A percentile compares a stretch with the other conserved stretches of the same genome.
Evolutionary conservation across 1,140 invertebrate genomes (phyloP).

Genomic region (Goniozus legneri): DNA sequence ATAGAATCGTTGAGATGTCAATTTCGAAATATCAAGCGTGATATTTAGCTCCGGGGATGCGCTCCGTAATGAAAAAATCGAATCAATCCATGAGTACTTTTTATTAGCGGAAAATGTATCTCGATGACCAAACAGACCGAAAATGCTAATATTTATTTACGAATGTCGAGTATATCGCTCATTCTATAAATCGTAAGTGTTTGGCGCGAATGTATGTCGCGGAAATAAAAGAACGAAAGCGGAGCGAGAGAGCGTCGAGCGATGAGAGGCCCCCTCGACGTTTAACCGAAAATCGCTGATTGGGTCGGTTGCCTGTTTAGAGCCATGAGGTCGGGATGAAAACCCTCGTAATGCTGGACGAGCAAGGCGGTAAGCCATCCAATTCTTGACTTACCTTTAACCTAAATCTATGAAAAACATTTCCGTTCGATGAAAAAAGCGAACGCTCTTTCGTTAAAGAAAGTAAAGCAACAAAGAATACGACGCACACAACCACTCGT

Average conservation of each 20-base stretch:
- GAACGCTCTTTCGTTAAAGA: neutral
- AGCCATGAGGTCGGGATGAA: constrained; percentile 92
- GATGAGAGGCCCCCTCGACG: constrained; percentile 17
- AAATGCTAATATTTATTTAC: too few relatives aligned
- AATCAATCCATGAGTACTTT: too few relatives aligned
- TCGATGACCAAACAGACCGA: too few relatives aligned
- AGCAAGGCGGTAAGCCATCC: constrained; percentile 86
- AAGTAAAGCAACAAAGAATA: neutral
- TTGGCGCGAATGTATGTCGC: too few relatives aligned
- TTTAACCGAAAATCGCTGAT: constrained; percentile 48
- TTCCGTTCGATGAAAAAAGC: neutral
- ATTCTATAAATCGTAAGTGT: too few relatives aligned
- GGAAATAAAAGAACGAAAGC: too few relatives aligned
- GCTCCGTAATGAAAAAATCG: too few relatives aligned
- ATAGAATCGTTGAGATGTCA: too few relatives aligned
- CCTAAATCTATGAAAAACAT: neutral
- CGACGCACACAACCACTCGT: neutral
- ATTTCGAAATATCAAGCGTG: too few relatives aligned
- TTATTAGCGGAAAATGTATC: too few relatives aligned
- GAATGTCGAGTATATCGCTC: too few relatives aligned
- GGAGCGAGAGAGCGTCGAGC: constrained; percentile 27
- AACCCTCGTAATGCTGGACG: constrained; percentile 91
- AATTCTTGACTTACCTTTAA: constrained; percentile 19
- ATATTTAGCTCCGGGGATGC: too few relatives aligned
- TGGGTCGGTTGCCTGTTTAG: constrained; percentile 68